Evolutionary conservation across 2,797 vertebrate genomes (phyloP), one percentile per base, ranked within the genome.

Genomic region (Limosa lapponica): DNA sequence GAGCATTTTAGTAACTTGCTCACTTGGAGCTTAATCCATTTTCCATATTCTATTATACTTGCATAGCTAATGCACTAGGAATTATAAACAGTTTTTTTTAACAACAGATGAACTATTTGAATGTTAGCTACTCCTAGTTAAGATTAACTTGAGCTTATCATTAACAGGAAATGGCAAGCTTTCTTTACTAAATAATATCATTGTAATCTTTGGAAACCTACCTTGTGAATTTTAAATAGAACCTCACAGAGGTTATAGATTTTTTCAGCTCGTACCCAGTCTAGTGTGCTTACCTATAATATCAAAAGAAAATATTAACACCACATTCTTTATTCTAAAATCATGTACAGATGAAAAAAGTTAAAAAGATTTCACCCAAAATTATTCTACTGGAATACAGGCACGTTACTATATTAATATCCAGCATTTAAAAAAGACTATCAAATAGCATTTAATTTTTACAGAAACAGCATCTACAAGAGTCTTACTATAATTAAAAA

Each of bases 211-310:
- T 49, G 34, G 19, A 88, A 32, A 97, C 98, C 10, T 98, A 99
- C 99, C 99, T 99, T 99, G 97, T 99, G 99, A 96, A 99, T 98
- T 98, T 99, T 99, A 98, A 99, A 99, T 73, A 99, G 98, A 98
- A 99, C 99, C 99, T 99, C 99, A 99, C 99, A 99, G 98, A 99
- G 99, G 99, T 99, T 98, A 98, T 99, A 99, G 84, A 98, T 98
- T 80, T 98, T 99, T 98, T 99, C 99, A 87, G 99, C 99, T 95
- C 98, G 97, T 93, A 98, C 98, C 99, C 99, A 99, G 97, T 99
- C 99, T 85, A 98, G 96, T 4, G 98, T 98, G 97, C 98, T 98
- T 97, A 99, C 98, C 99, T 99, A 93, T 49, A 96, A 97, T 55
- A 97, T 48, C 96, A 92, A 93, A 92, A 39, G 24, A 75, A 84